Evolutionary conservation across 2,113 vertebrate species (phyloP).

Genomic region (Ptilonorhynchus violaceus): DNA sequence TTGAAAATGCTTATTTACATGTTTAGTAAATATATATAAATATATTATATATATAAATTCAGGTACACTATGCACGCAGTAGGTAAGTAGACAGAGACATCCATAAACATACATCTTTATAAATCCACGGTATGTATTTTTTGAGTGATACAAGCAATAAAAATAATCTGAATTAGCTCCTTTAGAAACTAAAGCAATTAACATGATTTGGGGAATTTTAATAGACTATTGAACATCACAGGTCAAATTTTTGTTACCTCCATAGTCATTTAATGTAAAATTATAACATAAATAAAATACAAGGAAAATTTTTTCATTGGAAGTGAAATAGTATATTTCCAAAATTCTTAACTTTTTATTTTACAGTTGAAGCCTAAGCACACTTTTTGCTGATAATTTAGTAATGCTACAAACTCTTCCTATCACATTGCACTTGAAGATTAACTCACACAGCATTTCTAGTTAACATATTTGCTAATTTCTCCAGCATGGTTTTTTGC

Average conservation of each 20-base stretch:
- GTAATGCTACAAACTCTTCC: background rate
- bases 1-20: background rate
- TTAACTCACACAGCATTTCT: background rate
- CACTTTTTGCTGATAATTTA: background rate
- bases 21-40: background rate
- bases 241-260: background rate
- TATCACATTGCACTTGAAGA: background rate
- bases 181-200: background rate
- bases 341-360: background rate
- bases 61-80: background rate
- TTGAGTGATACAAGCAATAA: background rate
- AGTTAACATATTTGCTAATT: background rate
- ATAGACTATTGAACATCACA: background rate
- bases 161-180: background rate
- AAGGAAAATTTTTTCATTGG: background rate
- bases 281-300: background rate
- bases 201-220: background rate
- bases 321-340: background rate
- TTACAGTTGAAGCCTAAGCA: background rate
- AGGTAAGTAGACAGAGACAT: background rate
- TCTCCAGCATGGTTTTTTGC: background rate
- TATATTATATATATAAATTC: background rate
- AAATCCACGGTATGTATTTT: background rate
- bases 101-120: background rate
- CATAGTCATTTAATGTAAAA: background rate